Conservation (phyloP, 2,888 invertebrate genomes). For the Oscheius sp. region DNA sequence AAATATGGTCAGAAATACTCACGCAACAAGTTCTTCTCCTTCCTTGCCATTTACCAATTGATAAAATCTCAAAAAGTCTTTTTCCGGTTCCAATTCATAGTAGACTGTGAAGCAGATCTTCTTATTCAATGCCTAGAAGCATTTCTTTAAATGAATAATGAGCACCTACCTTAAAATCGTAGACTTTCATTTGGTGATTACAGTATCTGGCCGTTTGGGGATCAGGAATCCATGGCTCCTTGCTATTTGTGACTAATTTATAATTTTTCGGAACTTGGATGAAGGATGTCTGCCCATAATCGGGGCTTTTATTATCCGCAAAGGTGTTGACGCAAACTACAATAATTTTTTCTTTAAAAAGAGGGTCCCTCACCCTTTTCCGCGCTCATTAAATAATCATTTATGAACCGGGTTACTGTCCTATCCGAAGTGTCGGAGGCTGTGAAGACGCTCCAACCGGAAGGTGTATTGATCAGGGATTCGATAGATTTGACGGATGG, state of each 20-base stretch:
- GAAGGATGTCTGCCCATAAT: not conserved
- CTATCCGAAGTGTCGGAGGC: not conserved
- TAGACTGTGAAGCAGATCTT: not conserved
- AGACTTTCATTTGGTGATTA: not conserved
- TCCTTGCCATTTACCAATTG: not conserved
- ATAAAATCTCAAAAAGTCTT: not conserved
- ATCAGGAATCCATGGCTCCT: not conserved
- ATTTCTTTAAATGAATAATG: not conserved
- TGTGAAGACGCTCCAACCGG: not conserved
- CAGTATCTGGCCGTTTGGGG: constrained; percentile 4
- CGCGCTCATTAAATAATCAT: not conserved
- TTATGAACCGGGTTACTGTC: not conserved
- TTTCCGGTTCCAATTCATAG: not conserved
- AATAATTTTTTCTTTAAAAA: not conserved
- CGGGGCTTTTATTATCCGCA: not conserved
- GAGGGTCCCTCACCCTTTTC: not conserved
- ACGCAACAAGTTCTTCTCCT: not conserved
- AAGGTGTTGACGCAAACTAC: not conserved
- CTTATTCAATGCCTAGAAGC: not conserved
- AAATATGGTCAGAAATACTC: too few relatives aligned
- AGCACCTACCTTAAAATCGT: not conserved
- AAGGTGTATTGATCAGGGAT: not conserved
- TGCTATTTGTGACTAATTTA: not conserved
- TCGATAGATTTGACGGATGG: not conserved
- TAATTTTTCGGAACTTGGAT: constrained; percentile 1